Base-by-base conservation (phyloP, 64 coral and sea anemone species). In the Porites australiensis region DNA sequence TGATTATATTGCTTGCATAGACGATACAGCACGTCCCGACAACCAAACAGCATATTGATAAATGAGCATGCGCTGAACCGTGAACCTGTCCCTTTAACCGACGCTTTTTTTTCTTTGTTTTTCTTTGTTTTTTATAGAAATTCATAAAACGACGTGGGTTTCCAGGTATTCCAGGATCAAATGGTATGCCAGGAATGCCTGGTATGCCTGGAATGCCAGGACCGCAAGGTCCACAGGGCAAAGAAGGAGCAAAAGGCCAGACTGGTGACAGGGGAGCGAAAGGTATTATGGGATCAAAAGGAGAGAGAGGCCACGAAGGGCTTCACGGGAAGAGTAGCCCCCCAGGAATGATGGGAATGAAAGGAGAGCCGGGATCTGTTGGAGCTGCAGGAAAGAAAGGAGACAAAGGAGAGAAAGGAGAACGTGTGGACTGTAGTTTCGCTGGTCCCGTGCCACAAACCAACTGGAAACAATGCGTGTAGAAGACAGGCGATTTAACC, bases 321-420 rank as follows among this genome's bases (percentile, higher is more conserved):
- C 2, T 18, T 44, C n/a, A 72, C n/a, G 69, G 69, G 2, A 44
- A 72, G n/a, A 72, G n/a, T 14, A 6, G 69, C 1, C 43, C 69
- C 3, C 69, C n/a, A 72, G 69, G 69, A 44, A 20, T 18, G 2
- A 72, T 23, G 69, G 69, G 69, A 9, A 44, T 23, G 1, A 72
- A 23, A 23, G 69, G 69, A 20, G 69, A 72, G n/a, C 69, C n/a
- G 0, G 69, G 58, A 58, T 79, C 19, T 79, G 77, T 22, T 51
- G 77, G 49, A 79, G 58, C 77, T 58, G 50, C 77, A 46, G 77
- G 77, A 22, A 79, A 19, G 10, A 46, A 79, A 79, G 50, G n/a
- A 9, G 46, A 58, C 51, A 55, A 58, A 49, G 51, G 50, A 11
- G 58, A 79, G 50, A 55, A 58, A 55, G 77, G 50, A 79, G 77